Conservation (phyloP, 1,140 invertebrate genomes). For the Nixonia krombeini region DNA sequence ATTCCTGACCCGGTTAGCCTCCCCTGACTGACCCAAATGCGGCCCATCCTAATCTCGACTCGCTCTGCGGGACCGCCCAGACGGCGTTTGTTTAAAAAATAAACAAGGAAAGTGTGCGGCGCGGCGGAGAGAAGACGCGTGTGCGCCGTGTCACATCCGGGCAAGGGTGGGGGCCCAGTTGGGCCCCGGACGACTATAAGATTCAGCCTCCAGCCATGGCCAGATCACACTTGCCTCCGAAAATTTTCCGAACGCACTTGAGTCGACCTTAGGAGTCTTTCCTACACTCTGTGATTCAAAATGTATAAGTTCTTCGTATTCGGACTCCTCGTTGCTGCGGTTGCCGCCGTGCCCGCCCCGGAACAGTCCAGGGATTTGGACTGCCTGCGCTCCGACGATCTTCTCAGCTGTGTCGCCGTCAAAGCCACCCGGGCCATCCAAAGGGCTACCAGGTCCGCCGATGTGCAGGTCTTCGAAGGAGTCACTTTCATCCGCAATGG, state of each 20-base stretch:
- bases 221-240: conserved; percentile 67
- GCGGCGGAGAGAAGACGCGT: conserved; percentile 39
- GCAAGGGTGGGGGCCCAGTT: conserved; percentile 41
- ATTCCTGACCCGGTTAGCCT: conserved; percentile 26
- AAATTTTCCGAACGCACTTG: conserved; percentile 62
- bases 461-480: conserved; percentile 74
- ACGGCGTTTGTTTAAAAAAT: conserved; percentile 70
- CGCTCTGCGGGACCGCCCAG: conserved; percentile 48
- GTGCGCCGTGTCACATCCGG: conserved; percentile 47
- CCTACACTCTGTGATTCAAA: conserved; percentile 11
- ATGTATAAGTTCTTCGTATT: conserved; percentile 62
- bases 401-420: conserved; percentile 74
- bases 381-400: conserved; percentile 66
- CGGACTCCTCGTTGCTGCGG: conserved; percentile 55
- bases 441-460: conserved; percentile 73
- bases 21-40: conserved; percentile 51
- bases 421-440: conserved; percentile 74
- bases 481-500: conserved; percentile 72
- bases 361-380: conserved; percentile 46
- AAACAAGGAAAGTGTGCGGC: conserved; percentile 69
- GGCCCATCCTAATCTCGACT: conserved; percentile 42
- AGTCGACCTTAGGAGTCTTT: conserved; percentile 17
- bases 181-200: conserved; percentile 65
- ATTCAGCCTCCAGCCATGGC: conserved; percentile 62
- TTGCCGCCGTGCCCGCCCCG: conserved; percentile 54